These are phyloP conservation scores for Pilophorus perplexus DNA, from an alignment of 2,888 invertebrate species.

Conservation along the genomic window DNA sequence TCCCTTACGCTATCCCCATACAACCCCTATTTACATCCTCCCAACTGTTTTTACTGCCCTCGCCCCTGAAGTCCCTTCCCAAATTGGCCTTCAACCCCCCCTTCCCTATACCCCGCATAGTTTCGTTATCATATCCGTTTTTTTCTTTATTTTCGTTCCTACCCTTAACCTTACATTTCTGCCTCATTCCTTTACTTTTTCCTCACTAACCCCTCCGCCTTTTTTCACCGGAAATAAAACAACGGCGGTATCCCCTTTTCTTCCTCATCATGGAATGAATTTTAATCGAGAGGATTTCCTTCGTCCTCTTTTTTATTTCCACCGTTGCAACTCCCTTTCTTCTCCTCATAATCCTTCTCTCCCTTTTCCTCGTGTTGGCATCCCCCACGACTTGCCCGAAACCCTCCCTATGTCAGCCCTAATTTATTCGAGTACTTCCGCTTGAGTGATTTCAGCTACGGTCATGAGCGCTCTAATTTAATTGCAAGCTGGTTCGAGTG, in stretches of 20 bases:
- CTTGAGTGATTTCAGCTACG: too few species aligned
- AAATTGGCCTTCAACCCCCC: not conserved
- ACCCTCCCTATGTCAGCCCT: too few species aligned
- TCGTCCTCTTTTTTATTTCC: not conserved
- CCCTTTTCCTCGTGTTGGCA: too few species aligned
- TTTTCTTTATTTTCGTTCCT: not conserved
- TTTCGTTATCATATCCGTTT: not conserved
- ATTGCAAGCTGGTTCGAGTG: too few species aligned
- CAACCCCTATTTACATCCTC: conserved; percentile 22
- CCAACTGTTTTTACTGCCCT: conserved; percentile 10
- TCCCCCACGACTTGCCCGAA: too few species aligned
- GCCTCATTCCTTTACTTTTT: not conserved
- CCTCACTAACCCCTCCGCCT: not conserved
- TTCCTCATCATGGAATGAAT: conserved; percentile 28
- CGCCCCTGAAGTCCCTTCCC: not conserved
- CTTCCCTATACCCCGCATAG: not conserved
- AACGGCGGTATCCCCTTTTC: conserved; percentile 10
- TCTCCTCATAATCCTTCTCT: not conserved
- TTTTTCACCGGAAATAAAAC: conserved; percentile 20
- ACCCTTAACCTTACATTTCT: not conserved
- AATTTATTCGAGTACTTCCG: too few species aligned
- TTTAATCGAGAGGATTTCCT: conserved; percentile 19
- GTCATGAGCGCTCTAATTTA: too few species aligned
- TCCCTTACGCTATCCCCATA: not conserved
- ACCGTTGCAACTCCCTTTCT: not conserved